Evolutionary conservation across 2,888 invertebrate species (phyloP).

Genomic region (Mylabris sibirica): DNA sequence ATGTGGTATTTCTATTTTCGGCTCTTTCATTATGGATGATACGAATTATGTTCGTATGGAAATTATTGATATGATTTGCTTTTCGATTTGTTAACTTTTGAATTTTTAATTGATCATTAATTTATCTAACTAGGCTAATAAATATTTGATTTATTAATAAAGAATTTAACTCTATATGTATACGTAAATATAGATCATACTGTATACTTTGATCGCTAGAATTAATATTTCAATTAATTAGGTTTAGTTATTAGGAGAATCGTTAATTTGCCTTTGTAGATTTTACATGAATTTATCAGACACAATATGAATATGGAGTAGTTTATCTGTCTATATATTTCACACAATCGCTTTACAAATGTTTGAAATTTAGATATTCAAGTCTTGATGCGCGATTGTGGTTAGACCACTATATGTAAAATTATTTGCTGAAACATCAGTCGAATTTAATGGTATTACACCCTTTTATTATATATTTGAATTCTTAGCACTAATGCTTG

Average conservation of each 20-base stretch:
- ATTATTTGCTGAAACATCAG: constrained; percentile 15
- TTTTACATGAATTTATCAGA: not conserved
- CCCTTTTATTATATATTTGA: not conserved
- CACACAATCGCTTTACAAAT: constrained; percentile 12
- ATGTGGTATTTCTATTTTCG: not conserved
- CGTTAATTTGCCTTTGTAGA: not conserved
- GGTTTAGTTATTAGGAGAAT: not conserved
- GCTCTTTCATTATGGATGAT: not conserved
- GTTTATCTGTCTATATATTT: not conserved
- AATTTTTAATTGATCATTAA: not conserved
- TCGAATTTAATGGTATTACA: constrained; percentile 7
- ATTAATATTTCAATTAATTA: not conserved
- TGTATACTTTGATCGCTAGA: not conserved
- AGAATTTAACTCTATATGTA: not conserved
- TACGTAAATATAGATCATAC: too few relatives aligned
- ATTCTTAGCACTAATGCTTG: not conserved
- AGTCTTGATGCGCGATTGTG: constrained; percentile 3
- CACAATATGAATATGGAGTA: constrained; percentile 13
- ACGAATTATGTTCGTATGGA: not conserved
- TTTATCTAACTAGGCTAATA: not conserved
- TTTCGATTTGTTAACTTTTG: not conserved
- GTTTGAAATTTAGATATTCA: constrained; percentile 10
- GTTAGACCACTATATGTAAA: constrained; percentile 5
- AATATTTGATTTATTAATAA: not conserved
- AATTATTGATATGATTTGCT: not conserved